Conservation (phyloP, 1,140 invertebrate genomes). For the Lysiphlebus fabarum region DNA sequence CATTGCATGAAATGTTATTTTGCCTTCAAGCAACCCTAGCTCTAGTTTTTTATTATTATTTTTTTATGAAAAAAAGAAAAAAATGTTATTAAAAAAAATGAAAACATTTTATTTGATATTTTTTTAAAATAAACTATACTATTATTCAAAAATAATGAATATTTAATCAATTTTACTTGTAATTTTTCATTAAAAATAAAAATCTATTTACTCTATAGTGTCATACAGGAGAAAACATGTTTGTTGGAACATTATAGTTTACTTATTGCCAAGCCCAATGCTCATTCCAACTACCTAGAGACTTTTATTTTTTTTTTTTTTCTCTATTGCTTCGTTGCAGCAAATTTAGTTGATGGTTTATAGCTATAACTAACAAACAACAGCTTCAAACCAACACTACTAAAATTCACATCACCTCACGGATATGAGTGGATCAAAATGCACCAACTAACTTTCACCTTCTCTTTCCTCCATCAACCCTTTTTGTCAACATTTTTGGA, state of each 20-base stretch:
- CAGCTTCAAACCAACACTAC: not conserved
- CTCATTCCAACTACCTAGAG: not conserved
- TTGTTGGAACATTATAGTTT: conserved; percentile 24
- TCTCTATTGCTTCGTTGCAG: too few species aligned
- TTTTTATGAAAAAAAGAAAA: too few species aligned
- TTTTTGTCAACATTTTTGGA: not conserved
- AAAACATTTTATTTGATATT: too few species aligned
- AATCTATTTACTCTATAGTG: not conserved
- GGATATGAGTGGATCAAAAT: conserved; percentile 20
- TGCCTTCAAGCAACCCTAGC: too few species aligned
- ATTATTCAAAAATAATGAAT: too few species aligned
- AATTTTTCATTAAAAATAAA: conserved; percentile 23
- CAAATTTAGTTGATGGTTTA: too few species aligned
- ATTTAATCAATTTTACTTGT: too few species aligned
- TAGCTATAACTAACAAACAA: conserved; percentile 3
- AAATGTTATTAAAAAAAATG: too few species aligned
- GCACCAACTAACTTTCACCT: conserved; percentile 23
- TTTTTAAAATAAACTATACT: too few species aligned
- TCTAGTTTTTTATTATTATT: too few species aligned
- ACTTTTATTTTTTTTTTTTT: too few species aligned
- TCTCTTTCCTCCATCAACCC: conserved; percentile 13
- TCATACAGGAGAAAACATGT: conserved; percentile 6
- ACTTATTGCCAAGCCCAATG: conserved; percentile 11
- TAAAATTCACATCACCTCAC: conserved; percentile 23
- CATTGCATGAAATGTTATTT: too few species aligned